phyloP scores from a whole-genome alignment of 2,797 vertebrate species.

The Acanthiza pusilla region DNA sequence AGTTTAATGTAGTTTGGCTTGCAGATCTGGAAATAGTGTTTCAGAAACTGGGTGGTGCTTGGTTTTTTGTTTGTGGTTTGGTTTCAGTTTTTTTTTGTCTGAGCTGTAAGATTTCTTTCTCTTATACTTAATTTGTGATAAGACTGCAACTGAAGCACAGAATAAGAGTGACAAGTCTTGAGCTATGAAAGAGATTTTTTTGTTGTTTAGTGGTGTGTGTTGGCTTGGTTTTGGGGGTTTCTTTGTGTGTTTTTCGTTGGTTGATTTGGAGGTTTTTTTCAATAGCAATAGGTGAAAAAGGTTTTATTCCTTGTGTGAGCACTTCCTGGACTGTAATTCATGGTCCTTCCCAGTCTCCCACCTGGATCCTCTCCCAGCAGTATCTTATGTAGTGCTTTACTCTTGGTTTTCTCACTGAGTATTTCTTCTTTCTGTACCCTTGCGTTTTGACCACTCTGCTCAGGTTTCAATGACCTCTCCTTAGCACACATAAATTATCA shows the following conservation, averaged over 20 bases:
- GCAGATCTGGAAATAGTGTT: not conserved
- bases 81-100: not conserved
- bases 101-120: rapidly evolving
- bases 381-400: not conserved
- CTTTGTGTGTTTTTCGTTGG: not conserved
- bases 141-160: not conserved
- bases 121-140: not conserved
- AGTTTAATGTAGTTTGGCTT: not conserved
- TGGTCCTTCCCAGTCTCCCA: not conserved
- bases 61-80: not conserved
- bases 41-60: not conserved
- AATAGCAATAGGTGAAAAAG: not conserved
- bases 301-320: not conserved
- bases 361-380: not conserved
- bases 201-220: not conserved
- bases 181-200: not conserved
- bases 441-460: not conserved
- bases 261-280: not conserved
- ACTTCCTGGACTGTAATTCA: not conserved
- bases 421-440: not conserved
- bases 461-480: not conserved
- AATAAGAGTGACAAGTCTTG: not conserved
- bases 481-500: not conserved
- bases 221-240: not conserved
- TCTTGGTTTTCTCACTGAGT: not conserved